A percentile compares a stretch with the other conserved stretches of the same genome.
phyloP scores from a whole-genome alignment of 2,797 vertebrate species.

The Serranus cabrilla region DNA sequence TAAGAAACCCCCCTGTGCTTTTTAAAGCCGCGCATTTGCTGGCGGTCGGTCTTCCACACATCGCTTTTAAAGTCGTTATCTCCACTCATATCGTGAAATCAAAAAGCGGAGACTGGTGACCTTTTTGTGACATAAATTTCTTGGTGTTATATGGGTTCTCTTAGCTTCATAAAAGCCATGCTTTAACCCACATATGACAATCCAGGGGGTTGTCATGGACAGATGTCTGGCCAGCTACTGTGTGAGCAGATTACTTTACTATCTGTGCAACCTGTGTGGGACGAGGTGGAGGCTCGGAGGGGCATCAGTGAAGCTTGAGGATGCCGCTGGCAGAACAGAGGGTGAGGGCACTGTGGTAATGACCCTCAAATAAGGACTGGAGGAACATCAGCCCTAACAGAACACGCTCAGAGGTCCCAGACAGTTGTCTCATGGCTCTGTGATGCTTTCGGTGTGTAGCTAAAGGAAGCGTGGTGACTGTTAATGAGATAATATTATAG shows the following conservation, averaged over 20 bases:
- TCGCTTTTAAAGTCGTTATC: slow-evolving; percentile 6
- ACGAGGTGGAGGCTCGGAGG: slow-evolving; percentile 46
- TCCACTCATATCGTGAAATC: slow-evolving; percentile 12
- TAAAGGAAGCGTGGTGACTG: not conserved
- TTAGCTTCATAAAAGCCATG: slow-evolving; percentile 2
- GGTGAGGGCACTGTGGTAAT: slow-evolving; percentile 9
- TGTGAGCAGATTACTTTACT: slow-evolving; percentile 59
- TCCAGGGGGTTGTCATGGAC: slow-evolving; percentile 44
- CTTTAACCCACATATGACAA: slow-evolving; percentile 52
- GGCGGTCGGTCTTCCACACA: slow-evolving; percentile 14
- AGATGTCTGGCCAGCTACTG: slow-evolving; percentile 59
- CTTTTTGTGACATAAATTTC: slow-evolving; percentile 19
- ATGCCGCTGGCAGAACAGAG: slow-evolving; percentile 25
- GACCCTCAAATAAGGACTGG: slow-evolving; percentile 40
- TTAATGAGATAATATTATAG: not conserved
- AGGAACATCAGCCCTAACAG: not conserved
- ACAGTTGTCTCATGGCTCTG: not conserved
- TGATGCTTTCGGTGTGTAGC: slow-evolving; percentile 2
- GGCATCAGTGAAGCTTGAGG: slow-evolving; percentile 41
- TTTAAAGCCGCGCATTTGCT: slow-evolving; percentile 37
- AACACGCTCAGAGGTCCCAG: not conserved
- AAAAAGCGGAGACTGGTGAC: slow-evolving; percentile 4
- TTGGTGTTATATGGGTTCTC: not conserved
- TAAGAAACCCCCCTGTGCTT: slow-evolving; percentile 44
- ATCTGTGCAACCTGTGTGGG: slow-evolving; percentile 33